Evolutionary conservation across 2,113 vertebrate species (phyloP).

Genomic region (Chascanopsetta lugubris): DNA sequence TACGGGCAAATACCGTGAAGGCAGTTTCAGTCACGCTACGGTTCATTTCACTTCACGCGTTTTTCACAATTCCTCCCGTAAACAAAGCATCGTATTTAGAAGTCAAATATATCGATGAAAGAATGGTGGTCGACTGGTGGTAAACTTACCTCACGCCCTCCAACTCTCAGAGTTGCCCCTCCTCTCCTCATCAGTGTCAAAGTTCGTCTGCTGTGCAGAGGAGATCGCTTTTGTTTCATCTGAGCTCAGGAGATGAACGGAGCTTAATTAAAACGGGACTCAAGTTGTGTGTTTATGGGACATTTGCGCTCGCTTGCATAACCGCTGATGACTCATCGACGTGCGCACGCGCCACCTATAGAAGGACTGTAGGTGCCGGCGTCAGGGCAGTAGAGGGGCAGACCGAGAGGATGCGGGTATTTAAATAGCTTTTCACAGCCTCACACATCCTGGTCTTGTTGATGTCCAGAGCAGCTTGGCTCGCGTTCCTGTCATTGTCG

Average conservation of each 20-base stretch:
- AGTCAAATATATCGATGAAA: no score
- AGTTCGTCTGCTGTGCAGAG: conserved; percentile 20
- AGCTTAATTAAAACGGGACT: conserved; percentile 43
- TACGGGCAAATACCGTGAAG: no score
- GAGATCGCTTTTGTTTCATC: conserved; percentile 27
- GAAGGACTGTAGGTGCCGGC: not conserved
- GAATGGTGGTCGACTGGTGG: no score
- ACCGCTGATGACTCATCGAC: conserved; percentile 15
- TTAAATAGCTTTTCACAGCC: conserved; percentile 10
- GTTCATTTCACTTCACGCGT: no score
- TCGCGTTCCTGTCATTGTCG: conserved; percentile 29
- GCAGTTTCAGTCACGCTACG: no score
- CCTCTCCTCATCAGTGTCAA: not conserved
- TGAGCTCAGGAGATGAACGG: conserved; percentile 22
- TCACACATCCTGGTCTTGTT: conserved; percentile 12
- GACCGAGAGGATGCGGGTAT: not conserved
- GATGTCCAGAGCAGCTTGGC: conserved; percentile 18
- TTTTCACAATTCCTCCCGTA: no score
- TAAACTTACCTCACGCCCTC: no score
- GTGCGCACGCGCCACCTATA: not conserved
- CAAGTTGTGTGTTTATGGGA: conserved; percentile 28
- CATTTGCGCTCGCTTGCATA: conserved; percentile 9
- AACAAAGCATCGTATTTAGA: no score
- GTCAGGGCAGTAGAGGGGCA: not conserved
- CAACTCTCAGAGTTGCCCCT: no score